Evolutionary conservation across 2,888 invertebrate species (phyloP).

Genomic region (Nomada lathburiana): DNA sequence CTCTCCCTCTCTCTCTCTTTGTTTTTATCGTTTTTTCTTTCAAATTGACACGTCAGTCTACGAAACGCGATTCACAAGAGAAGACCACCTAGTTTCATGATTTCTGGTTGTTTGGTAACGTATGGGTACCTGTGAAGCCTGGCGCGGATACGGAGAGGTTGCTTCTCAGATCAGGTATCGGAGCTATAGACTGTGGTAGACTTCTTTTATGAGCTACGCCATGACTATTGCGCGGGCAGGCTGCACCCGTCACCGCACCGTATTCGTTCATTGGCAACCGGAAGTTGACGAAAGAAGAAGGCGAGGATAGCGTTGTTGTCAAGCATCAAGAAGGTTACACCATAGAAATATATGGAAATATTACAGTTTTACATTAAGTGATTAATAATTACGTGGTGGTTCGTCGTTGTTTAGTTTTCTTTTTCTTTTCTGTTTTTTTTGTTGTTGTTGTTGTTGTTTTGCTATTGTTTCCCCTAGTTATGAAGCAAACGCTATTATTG

Average conservation of each 20-base stretch:
- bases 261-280: slow-evolving; percentile 79
- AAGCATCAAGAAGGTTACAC: slow-evolving; percentile 83
- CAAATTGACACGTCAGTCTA: slow-evolving; percentile 51
- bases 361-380: slow-evolving; percentile 76
- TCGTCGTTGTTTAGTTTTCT: slow-evolving; percentile 51
- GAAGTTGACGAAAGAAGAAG: slow-evolving; percentile 82
- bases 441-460: background rate
- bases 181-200: slow-evolving; percentile 93
- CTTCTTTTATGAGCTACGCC: slow-evolving; percentile 94
- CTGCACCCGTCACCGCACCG: slow-evolving; percentile 84
- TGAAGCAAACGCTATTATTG: background rate
- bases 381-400: slow-evolving; percentile 54
- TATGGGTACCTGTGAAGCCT: slow-evolving; percentile 85
- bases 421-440: slow-evolving; percentile 17
- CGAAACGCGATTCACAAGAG: slow-evolving; percentile 73
- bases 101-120: slow-evolving; percentile 81
- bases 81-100: slow-evolving; percentile 74
- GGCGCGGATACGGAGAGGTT: slow-evolving; percentile 85
- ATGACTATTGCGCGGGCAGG: slow-evolving; percentile 91
- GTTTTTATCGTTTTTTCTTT: background rate
- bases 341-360: slow-evolving; percentile 82
- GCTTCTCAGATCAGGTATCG: slow-evolving; percentile 95
- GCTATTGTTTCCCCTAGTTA: background rate
- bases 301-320: slow-evolving; percentile 83
- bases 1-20: background rate